A percentile compares a stretch with the other conserved stretches of the same genome.
Evolutionary conservation across 2,888 invertebrate genomes (phyloP).

Genomic region (Xestia xanthographa): DNA sequence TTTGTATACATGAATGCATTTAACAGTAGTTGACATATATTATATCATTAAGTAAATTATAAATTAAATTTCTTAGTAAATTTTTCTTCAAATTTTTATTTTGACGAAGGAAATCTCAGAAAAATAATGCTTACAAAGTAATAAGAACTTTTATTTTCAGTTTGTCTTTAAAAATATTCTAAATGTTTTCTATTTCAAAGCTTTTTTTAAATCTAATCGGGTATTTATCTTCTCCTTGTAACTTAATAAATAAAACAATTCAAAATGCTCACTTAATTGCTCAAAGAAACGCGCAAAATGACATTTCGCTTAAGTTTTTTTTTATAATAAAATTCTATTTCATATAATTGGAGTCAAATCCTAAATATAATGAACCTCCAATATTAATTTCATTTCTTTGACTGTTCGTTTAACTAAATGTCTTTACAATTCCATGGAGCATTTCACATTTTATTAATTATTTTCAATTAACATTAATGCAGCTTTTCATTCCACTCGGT

Average conservation of each 20-base stretch:
- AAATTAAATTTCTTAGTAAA: slow-evolving; percentile 9
- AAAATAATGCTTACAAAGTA: background rate
- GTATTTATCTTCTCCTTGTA: background rate
- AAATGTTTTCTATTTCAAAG: background rate
- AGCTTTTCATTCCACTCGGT: slow-evolving; percentile 25
- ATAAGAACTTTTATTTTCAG: background rate
- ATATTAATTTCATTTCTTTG: background rate
- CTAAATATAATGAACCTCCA: background rate
- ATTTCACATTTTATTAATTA: background rate
- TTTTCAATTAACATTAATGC: background rate
- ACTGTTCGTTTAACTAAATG: background rate
- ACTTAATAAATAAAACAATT: background rate
- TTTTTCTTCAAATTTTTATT: slow-evolving; percentile 11
- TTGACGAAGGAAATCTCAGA: background rate
- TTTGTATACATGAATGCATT: slow-evolving; percentile 57
- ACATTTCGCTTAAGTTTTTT: background rate
- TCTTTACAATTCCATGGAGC: slow-evolving; percentile 13
- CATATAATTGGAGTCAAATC: background rate
- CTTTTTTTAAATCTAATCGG: background rate
- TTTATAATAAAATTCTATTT: background rate
- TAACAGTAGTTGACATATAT: slow-evolving; percentile 39
- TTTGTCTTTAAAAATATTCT: too few relatives aligned
- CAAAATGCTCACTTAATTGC: slow-evolving; percentile 51
- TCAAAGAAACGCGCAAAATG: slow-evolving; percentile 35
- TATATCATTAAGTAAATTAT: slow-evolving; percentile 29